Percentiles rank a stretch among this genome's conserved stretches.
These are phyloP conservation scores for Eubucco bourcierii DNA, from an alignment of 2,113 vertebrate species.

Conservation along the genomic window DNA sequence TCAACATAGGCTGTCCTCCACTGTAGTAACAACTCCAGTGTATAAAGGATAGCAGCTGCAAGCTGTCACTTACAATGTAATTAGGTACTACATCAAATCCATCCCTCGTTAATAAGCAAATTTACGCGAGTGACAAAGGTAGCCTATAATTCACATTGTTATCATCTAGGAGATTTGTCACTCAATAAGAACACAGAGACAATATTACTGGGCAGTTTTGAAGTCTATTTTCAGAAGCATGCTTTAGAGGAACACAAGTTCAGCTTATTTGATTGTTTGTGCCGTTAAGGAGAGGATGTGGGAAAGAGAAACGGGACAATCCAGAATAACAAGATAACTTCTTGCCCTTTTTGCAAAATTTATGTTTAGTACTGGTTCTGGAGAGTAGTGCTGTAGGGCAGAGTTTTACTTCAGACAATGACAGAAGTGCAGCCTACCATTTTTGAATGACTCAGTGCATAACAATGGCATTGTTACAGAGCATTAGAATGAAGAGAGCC, in stretches of 20 bases:
- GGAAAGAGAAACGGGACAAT: not conserved
- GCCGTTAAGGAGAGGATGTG: not conserved
- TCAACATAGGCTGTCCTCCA: not conserved
- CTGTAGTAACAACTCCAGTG: not conserved
- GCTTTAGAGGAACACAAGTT: not conserved
- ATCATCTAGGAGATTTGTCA: not conserved
- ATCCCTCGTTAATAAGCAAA: not conserved
- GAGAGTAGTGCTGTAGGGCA: not conserved
- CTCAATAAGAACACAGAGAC: not conserved
- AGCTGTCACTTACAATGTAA: not conserved
- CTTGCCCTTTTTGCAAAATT: not conserved
- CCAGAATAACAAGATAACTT: not conserved
- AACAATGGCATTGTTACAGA: not conserved
- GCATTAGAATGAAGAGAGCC: not conserved
- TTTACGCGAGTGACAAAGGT: not conserved
- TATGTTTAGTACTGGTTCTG: not conserved
- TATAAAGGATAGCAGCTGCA: conserved; percentile 14
- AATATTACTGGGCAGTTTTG: not conserved
- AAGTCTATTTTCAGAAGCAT: not conserved
- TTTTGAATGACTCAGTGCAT: not conserved
- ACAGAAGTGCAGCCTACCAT: not conserved
- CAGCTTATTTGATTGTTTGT: not conserved
- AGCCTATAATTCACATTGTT: not conserved
- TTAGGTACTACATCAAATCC: not conserved
- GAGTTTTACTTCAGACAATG: not conserved